phyloP scores from a whole-genome alignment of 2,797 vertebrate genomes.

The Oreochromis grahami region DNA sequence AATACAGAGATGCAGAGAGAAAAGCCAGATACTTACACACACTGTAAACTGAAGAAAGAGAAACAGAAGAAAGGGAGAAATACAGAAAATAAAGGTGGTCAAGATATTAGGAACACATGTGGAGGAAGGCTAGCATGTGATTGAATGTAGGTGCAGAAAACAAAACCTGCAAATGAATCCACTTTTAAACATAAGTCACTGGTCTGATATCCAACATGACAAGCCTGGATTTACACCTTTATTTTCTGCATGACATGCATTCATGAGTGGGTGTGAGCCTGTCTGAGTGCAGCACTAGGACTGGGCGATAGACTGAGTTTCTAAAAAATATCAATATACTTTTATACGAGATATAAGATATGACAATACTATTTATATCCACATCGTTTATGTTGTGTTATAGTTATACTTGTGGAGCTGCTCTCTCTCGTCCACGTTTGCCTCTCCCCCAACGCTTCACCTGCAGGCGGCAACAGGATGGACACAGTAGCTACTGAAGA shows the following conservation, averaged over 20 bases:
- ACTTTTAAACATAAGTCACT: not conserved
- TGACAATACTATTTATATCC: not conserved
- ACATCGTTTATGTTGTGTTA: not conserved
- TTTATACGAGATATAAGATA: not conserved
- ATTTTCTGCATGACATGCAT: conserved; percentile 63
- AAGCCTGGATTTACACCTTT: conserved; percentile 56
- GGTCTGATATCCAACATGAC: not conserved
- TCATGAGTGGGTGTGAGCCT: conserved; percentile 22
- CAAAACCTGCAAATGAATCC: conserved; percentile 55
- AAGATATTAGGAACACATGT: conserved; percentile 71
- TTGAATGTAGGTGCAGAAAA: conserved; percentile 74
- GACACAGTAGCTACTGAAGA: not conserved
- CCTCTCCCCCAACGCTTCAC: not conserved
- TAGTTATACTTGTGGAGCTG: not conserved
- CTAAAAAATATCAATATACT: not conserved
- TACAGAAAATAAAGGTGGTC: conserved; percentile 87
- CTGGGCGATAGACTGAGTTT: not conserved
- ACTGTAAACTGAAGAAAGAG: conserved; percentile 85
- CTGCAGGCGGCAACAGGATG: not conserved
- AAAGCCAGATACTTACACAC: conserved; percentile 82
- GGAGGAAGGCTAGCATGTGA: conserved; percentile 55
- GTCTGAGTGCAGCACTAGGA: not conserved
- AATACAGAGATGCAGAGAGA: conserved; percentile 56
- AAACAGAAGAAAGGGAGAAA: conserved; percentile 79
- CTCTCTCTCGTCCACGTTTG: not conserved